Evolutionary conservation across 2,113 vertebrate genomes (phyloP), one percentile per base, ranked within the genome.

Genomic region (Hydrochoerus hydrochaeris): DNA sequence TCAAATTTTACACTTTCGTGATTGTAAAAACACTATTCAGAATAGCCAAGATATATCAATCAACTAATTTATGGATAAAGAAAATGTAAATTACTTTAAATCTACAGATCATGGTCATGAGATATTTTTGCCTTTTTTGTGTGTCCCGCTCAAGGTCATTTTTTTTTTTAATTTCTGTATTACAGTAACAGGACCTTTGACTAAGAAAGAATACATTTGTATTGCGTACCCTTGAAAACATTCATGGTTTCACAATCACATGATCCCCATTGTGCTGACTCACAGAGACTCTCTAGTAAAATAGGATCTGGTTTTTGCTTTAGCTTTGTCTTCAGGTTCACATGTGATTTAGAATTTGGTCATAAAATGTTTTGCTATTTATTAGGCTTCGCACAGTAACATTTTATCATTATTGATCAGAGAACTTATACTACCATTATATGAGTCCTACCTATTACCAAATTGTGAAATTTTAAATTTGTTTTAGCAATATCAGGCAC

Each of bases 181-280:
- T 1, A 46, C 14, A 38, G 52, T 88, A 32, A 71, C 73, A 80
- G 1, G 28, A 38, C 3, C 10, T 63, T 0, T 35, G 85, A 8
- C 46, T 58, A 3, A 84, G 13, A 38, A 65, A 54, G 28, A 87
- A 65, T 81, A 4, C 57, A 12, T 65, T 54, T 84, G 67, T 54
- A 60, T 12, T 35, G 5, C 4, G 71, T 2, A 7, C 7, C 10
- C 2, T 69, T 54, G 81, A 84, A 32, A 24, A 57, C 3, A 35
- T 83, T 35, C 49, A 62, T 46, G 3, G 60, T 3, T 35, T 54
- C 26, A n/a, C 0, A 77, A 60, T 78, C 73, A 20, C 71, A 12
- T 44, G 11, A 46, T 73, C 1, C 58, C 1, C 58, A 84, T 6
- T 46, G 0, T 12, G 16, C 2, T 44, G 19, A 0, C 20, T 2